Evolutionary conservation across 2,888 invertebrate genomes (phyloP).

Genomic region (Lasioglossum morio): DNA sequence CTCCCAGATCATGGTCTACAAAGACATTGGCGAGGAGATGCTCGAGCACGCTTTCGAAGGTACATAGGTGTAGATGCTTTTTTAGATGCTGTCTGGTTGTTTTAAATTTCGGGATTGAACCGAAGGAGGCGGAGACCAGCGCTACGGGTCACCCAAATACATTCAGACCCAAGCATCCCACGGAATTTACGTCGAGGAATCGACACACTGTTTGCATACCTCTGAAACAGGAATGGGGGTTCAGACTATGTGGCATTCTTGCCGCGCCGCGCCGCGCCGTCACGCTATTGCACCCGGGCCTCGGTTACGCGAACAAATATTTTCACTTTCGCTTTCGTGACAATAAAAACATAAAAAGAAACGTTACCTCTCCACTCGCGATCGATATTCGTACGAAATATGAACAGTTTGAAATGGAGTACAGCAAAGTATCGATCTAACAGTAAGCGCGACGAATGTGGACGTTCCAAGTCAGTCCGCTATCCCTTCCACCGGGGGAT

Average conservation of each 20-base stretch:
- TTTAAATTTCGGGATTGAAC: not conserved
- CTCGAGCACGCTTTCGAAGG: conserved; percentile 99
- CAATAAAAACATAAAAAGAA: not conserved
- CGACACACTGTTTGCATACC: conserved; percentile 37
- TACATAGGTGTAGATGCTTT: no score
- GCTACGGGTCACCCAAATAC: not conserved
- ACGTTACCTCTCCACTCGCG: not conserved
- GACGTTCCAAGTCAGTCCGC: no score
- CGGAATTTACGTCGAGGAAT: conserved; percentile 33
- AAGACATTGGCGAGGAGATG: conserved; percentile 99
- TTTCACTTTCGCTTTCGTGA: not conserved
- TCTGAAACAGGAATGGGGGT: conserved; percentile 27
- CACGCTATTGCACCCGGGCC: not conserved
- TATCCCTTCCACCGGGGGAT: no score
- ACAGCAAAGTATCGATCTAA: no score
- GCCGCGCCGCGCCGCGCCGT: conserved; percentile 9
- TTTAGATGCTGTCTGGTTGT: not conserved
- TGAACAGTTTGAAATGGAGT: not conserved
- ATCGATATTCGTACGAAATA: not conserved
- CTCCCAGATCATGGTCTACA: conserved; percentile 97
- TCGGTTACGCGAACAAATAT: not conserved
- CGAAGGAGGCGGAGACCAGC: not conserved
- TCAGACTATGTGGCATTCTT: conserved; percentile 38
- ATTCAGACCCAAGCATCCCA: conserved; percentile 34
- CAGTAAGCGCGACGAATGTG: no score